Evolutionary conservation across 1,140 invertebrate species (phyloP).

Genomic region (Drosophila pseudoananassae): DNA sequence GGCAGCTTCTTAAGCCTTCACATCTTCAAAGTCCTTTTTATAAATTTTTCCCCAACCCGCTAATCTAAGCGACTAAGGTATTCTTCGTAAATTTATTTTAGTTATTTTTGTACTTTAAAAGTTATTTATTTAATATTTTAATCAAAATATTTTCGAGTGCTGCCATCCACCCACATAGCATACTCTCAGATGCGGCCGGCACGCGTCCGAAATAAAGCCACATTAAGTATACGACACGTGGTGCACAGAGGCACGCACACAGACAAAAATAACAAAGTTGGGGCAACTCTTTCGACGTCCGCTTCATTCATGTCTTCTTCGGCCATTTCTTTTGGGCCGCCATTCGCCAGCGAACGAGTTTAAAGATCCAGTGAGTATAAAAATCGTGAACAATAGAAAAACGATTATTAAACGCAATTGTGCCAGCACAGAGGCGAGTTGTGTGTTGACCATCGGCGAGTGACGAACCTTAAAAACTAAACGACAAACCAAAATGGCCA

Average conservation of each 20-base stretch:
- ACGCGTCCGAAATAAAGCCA: slow-evolving; percentile 73
- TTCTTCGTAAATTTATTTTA: background rate
- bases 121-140: too few species aligned
- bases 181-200: slow-evolving; percentile 37
- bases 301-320: slow-evolving; percentile 79
- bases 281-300: slow-evolving; percentile 53
- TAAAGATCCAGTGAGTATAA: slow-evolving; percentile 83
- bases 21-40: too few species aligned
- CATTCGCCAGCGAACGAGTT: slow-evolving; percentile 44
- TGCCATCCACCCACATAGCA: slow-evolving; percentile 15
- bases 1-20: background rate
- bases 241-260: slow-evolving; percentile 63
- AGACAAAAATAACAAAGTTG: slow-evolving; percentile 38
- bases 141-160: slow-evolving; percentile 10
- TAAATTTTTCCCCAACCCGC: too few species aligned
- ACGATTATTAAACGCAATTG: slow-evolving; percentile 84
- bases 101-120: too few species aligned
- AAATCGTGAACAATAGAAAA: slow-evolving; percentile 84
- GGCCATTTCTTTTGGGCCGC: slow-evolving; percentile 61
- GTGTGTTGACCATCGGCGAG: slow-evolving; percentile 57
- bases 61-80: background rate
- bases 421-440: slow-evolving; percentile 79
- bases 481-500: slow-evolving; percentile 56
- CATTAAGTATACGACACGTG: slow-evolving; percentile 79
- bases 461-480: slow-evolving; percentile 21